Evolutionary conservation across 1,140 invertebrate species (phyloP), one percentile per base, ranked within the genome.

Genomic region (Leucophenga varia): DNA sequence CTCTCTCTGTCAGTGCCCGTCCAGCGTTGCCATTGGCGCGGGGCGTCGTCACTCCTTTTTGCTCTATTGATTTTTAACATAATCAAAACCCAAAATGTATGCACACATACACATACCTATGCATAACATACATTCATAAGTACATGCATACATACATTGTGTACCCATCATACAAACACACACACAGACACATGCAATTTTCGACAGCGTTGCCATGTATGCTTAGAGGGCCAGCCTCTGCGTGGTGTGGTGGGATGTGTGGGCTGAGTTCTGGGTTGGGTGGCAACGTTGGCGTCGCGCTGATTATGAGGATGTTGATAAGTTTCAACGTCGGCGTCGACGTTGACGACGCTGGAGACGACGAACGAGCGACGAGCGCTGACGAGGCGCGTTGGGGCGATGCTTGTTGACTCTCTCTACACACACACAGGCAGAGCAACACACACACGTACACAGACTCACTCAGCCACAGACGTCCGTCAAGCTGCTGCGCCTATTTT

Each of bases 11-110:
- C n/a, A n/a, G n/a, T n/a, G n/a, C n/a, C n/a, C n/a, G n/a, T n/a
- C n/a, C n/a, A n/a, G n/a, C n/a, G n/a, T n/a, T n/a, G n/a, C n/a
- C n/a, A n/a, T n/a, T n/a, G n/a, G n/a, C n/a, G n/a, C n/a, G n/a
- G n/a, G n/a, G n/a, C n/a, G n/a, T n/a, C n/a, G n/a, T n/a, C n/a
- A n/a, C n/a, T n/a, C n/a, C n/a, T n/a, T n/a, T 72, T 72, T 72
- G 64, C 61, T 65, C 68, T 72, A 72, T 72, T 72, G 68, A 72
- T 72, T 72, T 72, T 72, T 72, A 72, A 72, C 64, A 72, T 72
- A 72, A 72, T 72, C 68, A 72, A 65, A 68, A 64, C 57, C 63
- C 45, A 42, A 72, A 61, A 70, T 63, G 50, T 64, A 53, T 54
- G 59, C 52, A 59, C 47, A 65, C 48, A 38, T 38, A 52, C 21